Conservation (phyloP, 2,113 vertebrate species). For the Scytalopus superciliaris region DNA sequence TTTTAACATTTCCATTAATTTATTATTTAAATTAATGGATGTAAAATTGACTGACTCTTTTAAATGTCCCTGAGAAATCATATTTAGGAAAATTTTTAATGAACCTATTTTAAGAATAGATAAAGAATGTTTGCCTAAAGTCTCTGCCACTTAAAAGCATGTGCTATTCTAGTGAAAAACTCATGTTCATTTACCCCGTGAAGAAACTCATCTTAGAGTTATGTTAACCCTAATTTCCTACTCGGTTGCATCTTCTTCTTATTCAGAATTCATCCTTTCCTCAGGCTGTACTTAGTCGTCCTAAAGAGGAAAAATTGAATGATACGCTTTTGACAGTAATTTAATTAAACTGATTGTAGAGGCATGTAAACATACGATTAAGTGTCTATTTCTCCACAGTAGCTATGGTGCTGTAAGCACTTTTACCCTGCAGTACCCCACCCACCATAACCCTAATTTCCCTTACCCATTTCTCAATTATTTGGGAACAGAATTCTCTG, state of each 20-base stretch:
- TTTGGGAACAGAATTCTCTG: background rate
- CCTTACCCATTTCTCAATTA: background rate
- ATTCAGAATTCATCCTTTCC: constrained; percentile 16
- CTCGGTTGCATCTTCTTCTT: background rate
- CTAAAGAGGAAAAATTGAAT: constrained; percentile 20
- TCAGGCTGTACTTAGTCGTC: constrained; percentile 33
- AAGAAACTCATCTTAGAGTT: background rate
- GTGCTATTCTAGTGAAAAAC: background rate
- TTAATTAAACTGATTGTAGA: constrained; percentile 37
- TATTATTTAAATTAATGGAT: background rate
- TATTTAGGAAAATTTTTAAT: background rate
- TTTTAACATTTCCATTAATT: background rate
- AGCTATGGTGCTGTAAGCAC: background rate
- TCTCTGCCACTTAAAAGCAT: background rate
- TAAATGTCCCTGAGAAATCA: background rate
- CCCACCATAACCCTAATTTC: background rate
- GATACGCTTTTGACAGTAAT: constrained; percentile 8
- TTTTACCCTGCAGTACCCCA: background rate
- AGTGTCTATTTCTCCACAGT: background rate
- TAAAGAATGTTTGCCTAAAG: background rate
- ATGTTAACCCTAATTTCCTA: background rate
- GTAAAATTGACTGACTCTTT: background rate
- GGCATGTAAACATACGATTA: constrained; percentile 26
- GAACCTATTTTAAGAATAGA: background rate
- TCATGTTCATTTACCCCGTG: background rate